phyloP scores from a whole-genome alignment of 2,888 invertebrate species.

The Muscina levida region DNA sequence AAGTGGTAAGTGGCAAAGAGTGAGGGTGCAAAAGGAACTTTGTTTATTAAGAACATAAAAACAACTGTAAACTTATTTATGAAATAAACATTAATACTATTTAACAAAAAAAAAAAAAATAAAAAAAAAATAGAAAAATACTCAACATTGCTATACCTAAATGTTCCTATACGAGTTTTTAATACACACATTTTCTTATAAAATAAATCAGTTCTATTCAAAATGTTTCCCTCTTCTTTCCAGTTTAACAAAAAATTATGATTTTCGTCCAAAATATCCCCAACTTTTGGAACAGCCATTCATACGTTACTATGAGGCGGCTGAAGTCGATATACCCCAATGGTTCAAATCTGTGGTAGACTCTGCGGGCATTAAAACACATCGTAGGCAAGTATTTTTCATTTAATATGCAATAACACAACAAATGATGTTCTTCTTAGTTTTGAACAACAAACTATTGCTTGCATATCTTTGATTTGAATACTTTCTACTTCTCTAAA shows the following conservation, averaged over 20 bases:
- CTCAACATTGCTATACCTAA: too few species aligned
- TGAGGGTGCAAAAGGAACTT: too few species aligned
- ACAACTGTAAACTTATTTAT: too few species aligned
- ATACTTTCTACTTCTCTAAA: slow-evolving; percentile 8
- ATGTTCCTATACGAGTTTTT: too few species aligned
- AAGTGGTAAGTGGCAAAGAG: slow-evolving; percentile 86
- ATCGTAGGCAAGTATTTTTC: slow-evolving; percentile 76
- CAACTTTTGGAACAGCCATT: slow-evolving; percentile 93
- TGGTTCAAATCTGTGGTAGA: slow-evolving; percentile 89
- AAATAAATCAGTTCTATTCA: too few species aligned
- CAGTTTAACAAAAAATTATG: slow-evolving; percentile 96
- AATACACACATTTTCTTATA: too few species aligned
- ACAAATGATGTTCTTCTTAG: not conserved
- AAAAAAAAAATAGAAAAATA: too few species aligned
- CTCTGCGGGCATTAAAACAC: slow-evolving; percentile 79
- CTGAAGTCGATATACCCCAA: slow-evolving; percentile 87
- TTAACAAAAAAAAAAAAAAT: too few species aligned
- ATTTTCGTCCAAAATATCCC: slow-evolving; percentile 95
- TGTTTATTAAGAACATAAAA: too few species aligned
- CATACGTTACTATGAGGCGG: slow-evolving; percentile 88
- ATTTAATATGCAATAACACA: slow-evolving; percentile 49
- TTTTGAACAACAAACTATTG: slow-evolving; percentile 40
- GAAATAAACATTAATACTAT: too few species aligned
- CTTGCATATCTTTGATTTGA: slow-evolving; percentile 48
- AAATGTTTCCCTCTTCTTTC: slow-evolving; percentile 42